Percentiles rank a stretch among this genome's conserved stretches.
phyloP scores from a whole-genome alignment of 2,797 vertebrate genomes.

The Poeciliopsis infans region DNA sequence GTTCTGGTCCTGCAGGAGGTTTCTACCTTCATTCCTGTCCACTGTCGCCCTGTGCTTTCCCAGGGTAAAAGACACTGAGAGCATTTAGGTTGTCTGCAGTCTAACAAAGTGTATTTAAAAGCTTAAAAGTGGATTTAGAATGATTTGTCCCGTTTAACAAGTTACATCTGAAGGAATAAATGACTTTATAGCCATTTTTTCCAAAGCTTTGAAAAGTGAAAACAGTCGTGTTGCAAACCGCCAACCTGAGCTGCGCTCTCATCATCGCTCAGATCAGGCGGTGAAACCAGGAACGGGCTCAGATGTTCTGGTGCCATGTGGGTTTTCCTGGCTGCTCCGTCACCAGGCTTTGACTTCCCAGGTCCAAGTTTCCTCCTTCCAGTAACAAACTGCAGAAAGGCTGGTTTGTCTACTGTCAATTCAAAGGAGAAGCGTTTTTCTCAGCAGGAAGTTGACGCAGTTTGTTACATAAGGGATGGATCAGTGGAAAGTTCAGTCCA shows the following conservation, averaged over 20 bases:
- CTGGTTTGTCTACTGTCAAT: background rate
- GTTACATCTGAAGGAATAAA: background rate
- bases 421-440: background rate
- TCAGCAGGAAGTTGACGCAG: background rate
- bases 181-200: background rate
- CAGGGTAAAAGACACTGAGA: background rate
- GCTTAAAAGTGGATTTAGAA: too few species aligned
- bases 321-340: background rate
- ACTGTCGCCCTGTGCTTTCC: background rate
- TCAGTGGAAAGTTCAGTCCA: background rate
- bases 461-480: background rate
- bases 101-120: too few species aligned
- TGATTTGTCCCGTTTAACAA: too few species aligned
- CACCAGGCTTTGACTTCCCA: background rate
- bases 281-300: background rate
- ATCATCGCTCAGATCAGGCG: background rate
- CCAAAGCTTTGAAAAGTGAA: background rate
- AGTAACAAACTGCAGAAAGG: background rate
- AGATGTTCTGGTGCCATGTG: background rate
- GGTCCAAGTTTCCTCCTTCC: background rate
- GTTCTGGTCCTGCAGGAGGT: background rate
- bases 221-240: background rate
- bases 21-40: background rate
- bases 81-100: too few species aligned
- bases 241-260: background rate